Base-by-base conservation (phyloP, 1,140 invertebrate species). In the Andricus grossulariae region DNA sequence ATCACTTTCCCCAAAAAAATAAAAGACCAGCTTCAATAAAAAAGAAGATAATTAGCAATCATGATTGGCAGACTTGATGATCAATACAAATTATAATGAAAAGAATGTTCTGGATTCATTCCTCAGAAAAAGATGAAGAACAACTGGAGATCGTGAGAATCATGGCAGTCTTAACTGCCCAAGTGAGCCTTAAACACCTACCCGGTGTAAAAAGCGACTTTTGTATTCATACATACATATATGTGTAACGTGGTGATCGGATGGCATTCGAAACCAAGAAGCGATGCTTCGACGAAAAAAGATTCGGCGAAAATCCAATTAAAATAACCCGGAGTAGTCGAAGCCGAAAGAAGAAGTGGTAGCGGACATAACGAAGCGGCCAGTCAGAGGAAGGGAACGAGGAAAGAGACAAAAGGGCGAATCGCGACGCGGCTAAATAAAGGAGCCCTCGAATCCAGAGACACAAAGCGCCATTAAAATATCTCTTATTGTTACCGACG, bases 231-330 rank as follows among this genome's bases (percentile, higher is more conserved):
- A 50, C 16, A n/a, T 66, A 66, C 45, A 50, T 52, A 50, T 49
- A 39, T 50, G 19, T 66, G 60, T 66, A 66, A 45, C 60, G n/a
- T 66, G 39, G 39, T 32, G 39, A 45, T 45, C 39, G 10, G 10
- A 45, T 45, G 39, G 10, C 39, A 45, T 66, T 25, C 10, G 11
- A 72, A 72, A 72, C 32, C 77, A 50, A 60, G 32, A 77, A 79
- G 74, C 55, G 78, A 79, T 71, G 74, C 77, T 84, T 84, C 79
- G 80, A 78, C 78, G 82, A 86, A 89, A 90, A 90, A 90, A 91
- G 86, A 87, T 88, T 89, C 86, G 86, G 78, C 88, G 89, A 89
- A 90, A 89, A 90, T 91, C 90, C 90, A 91, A 91, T 91, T 91
- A 91, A 91, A 91, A 89, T 91, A 90, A 88, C 89, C 83, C 77